Evolutionary conservation across 2,797 vertebrate species (phyloP).

Genomic region (Chlorospingus semifuscus): DNA sequence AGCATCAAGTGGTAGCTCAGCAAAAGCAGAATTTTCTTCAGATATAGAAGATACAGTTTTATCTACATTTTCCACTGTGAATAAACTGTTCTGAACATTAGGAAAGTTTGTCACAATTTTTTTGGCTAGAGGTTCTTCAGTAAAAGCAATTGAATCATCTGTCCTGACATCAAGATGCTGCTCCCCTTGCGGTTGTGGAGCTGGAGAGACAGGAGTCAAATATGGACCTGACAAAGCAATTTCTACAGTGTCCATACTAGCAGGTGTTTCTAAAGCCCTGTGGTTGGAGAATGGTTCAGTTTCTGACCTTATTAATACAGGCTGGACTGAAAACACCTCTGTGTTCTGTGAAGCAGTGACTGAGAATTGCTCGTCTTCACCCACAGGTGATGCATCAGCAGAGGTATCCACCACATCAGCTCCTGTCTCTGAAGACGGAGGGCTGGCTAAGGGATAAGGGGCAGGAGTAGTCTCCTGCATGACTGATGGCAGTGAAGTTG

Average conservation of each 20-base stretch:
- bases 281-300: background rate
- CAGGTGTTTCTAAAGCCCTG: background rate
- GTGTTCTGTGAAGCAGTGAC: constrained; percentile 30
- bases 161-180: background rate
- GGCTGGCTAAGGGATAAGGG: background rate
- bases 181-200: background rate
- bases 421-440: background rate
- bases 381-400: constrained; percentile 35
- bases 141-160: background rate
- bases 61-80: background rate
- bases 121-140: background rate
- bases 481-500: background rate
- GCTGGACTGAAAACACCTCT: background rate
- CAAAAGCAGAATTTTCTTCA: constrained; percentile 30
- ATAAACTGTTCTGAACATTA: background rate
- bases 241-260: background rate
- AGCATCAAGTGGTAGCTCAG: background rate
- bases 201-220: background rate
- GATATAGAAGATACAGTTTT: background rate
- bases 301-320: background rate
- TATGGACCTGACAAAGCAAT: background rate
- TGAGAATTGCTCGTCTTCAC: constrained; percentile 66
- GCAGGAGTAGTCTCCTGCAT: background rate
- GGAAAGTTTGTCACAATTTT: background rate
- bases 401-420: constrained; percentile 68